phyloP scores from a whole-genome alignment of 2,888 invertebrate species.

The Protonemura montana region DNA sequence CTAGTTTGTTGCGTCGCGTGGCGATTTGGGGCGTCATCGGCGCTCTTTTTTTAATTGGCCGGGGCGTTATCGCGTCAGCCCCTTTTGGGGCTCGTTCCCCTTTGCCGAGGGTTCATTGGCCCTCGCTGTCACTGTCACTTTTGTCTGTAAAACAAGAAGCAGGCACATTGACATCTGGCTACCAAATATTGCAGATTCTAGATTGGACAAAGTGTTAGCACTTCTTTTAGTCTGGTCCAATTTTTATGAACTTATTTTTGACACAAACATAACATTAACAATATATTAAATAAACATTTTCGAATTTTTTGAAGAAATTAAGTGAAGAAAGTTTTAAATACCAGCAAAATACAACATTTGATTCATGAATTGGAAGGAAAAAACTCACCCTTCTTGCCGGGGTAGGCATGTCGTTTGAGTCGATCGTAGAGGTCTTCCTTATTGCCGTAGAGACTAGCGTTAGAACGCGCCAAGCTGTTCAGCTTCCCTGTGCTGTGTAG shows the following conservation, averaged over 20 bases:
- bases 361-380: background rate
- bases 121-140: constrained; percentile 94
- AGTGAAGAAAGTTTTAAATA: too few relatives aligned
- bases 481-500: constrained; percentile 87
- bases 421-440: constrained; percentile 96
- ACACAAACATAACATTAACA: too few relatives aligned
- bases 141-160: constrained; percentile 71
- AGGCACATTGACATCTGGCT: background rate
- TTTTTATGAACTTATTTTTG: too few relatives aligned
- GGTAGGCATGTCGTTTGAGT: constrained; percentile 93
- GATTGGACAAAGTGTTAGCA: too few relatives aligned
- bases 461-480: constrained; percentile 92
- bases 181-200: too few relatives aligned
- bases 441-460: constrained; percentile 92
- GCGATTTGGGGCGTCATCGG: background rate
- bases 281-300: too few relatives aligned
- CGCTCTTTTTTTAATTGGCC: background rate
- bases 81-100: background rate
- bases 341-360: too few relatives aligned
- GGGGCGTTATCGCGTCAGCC: background rate
- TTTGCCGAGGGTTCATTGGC: constrained; percentile 69
- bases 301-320: too few relatives aligned
- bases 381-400: constrained; percentile 88
- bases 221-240: too few relatives aligned
- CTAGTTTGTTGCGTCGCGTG: background rate